These are phyloP conservation scores for Melitaea cinxia DNA, from an alignment of 1,140 invertebrate species.

Conservation along the genomic window DNA sequence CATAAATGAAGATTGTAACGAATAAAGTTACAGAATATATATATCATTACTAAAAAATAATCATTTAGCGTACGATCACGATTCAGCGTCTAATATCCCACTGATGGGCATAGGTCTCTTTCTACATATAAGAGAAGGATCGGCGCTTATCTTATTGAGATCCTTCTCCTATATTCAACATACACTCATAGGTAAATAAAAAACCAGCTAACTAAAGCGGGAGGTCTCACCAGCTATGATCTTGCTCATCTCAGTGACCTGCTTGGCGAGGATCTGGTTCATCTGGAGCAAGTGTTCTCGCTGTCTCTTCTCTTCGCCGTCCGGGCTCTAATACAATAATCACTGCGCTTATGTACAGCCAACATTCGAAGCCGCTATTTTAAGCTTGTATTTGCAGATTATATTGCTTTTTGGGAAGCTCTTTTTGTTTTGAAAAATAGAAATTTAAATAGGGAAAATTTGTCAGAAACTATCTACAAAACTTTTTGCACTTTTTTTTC, in stretches of 20 bases:
- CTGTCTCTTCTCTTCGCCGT: slow-evolving; percentile 91
- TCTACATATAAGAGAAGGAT: no score
- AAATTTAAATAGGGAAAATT: no score
- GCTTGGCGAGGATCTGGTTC: slow-evolving; percentile 95
- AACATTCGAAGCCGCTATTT: slow-evolving; percentile 71
- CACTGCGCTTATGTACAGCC: slow-evolving; percentile 69
- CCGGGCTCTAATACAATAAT: slow-evolving; percentile 82
- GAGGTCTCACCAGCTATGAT: slow-evolving; percentile 91
- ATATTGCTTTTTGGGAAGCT: not conserved
- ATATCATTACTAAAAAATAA: not conserved
- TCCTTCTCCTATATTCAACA: no score
- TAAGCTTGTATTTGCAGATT: slow-evolving; percentile 52
- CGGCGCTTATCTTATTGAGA: no score
- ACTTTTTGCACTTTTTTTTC: no score
- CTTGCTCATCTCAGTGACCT: slow-evolving; percentile 96
- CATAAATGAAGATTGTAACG: not conserved
- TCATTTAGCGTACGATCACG: slow-evolving; percentile 25
- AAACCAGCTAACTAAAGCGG: slow-evolving; percentile 42
- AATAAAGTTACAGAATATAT: no score
- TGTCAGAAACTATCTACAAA: no score
- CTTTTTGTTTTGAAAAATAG: not conserved
- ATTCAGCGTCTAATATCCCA: no score
- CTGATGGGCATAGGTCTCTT: no score
- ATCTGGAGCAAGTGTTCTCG: slow-evolving; percentile 93
- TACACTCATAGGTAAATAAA: slow-evolving; percentile 20